Evolutionary conservation across 1,140 invertebrate genomes (phyloP).

Genomic region (Parasteatoda tepidariorum): DNA sequence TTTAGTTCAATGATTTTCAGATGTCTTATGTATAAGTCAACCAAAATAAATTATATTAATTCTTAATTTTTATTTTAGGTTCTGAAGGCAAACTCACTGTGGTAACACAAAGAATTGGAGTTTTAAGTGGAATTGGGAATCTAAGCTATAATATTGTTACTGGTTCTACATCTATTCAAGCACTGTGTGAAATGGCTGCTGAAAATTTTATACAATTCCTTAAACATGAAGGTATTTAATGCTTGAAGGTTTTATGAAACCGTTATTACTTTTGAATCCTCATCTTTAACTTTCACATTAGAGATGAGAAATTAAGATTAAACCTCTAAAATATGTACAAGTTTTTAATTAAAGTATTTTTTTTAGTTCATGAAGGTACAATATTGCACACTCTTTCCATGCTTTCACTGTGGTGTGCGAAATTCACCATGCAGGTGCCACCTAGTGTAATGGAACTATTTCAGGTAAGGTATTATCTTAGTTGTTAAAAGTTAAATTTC

Average conservation of each 20-base stretch:
- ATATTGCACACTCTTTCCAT: constrained; percentile 83
- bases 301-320: too few species aligned
- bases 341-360: too few species aligned
- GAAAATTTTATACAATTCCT: constrained; percentile 82
- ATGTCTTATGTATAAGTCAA: too few species aligned
- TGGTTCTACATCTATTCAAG: constrained; percentile 72
- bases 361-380: constrained; percentile 88
- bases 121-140: constrained; percentile 86
- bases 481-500: too few species aligned
- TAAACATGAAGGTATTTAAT: constrained; percentile 83
- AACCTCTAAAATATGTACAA: too few species aligned
- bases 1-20: too few species aligned
- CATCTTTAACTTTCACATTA: too few species aligned
- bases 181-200: constrained; percentile 75
- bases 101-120: constrained; percentile 85
- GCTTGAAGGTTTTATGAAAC: too few species aligned
- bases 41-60: background rate
- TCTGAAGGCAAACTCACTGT: constrained; percentile 92
- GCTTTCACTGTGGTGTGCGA: constrained; percentile 82
- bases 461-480: constrained; percentile 73
- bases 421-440: constrained; percentile 77
- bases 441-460: constrained; percentile 80
- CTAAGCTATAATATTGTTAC: constrained; percentile 80
- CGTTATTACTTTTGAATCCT: too few species aligned
- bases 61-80: constrained; percentile 68